Base-by-base conservation (phyloP, 2,113 vertebrate genomes). In the Phoenicopterus ruber region DNA sequence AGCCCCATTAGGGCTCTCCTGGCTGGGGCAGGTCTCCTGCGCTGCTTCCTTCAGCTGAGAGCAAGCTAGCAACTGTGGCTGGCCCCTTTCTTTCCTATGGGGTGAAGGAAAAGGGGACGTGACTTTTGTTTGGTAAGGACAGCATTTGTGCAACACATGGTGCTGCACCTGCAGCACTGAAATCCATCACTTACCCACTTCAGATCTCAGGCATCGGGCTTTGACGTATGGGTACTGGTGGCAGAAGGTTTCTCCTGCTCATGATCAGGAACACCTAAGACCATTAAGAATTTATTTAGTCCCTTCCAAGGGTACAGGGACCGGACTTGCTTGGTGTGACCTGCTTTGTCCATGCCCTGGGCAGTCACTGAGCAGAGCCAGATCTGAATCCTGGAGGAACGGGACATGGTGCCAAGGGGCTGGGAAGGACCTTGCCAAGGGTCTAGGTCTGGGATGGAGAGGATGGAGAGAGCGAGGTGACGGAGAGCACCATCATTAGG, bases 151-250 rank as follows among this genome's bases (percentile, higher is more conserved):
- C n/a, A n/a, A n/a, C n/a, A n/a, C n/a, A n/a, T n/a, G n/a, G n/a
- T n/a, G n/a, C n/a, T n/a, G n/a, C n/a, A n/a, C n/a, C 17, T 74
- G 14, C n/a, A 92, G 38, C n/a, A 73, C 67, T 78, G 65, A 95
- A 88, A 73, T 77, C 24, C 5, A 7, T 52, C 49, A 54, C 31
- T 82, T 69, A 54, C 0, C 29, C 16, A 31, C 49, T 80, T 84
- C 44, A 52, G 31, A 34, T 69, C 66, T 72, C 55, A 79, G 69
- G 18, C 31, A 74, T 7, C 1, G 1, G 25, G 16, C 54, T 88
- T 82, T 36, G 46, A 86, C 0, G 0, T 31, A 6, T 17, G 17
- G 12, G 17, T 78, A 16, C 54, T 6, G 3, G 38, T 55, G 29
- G 57, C 1, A 7, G 59, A 7, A 73, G 4, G 2, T 40, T 86